These are phyloP conservation scores for Plagodis pulveraria DNA, from an alignment of 2,888 invertebrate genomes.

Conservation along the genomic window DNA sequence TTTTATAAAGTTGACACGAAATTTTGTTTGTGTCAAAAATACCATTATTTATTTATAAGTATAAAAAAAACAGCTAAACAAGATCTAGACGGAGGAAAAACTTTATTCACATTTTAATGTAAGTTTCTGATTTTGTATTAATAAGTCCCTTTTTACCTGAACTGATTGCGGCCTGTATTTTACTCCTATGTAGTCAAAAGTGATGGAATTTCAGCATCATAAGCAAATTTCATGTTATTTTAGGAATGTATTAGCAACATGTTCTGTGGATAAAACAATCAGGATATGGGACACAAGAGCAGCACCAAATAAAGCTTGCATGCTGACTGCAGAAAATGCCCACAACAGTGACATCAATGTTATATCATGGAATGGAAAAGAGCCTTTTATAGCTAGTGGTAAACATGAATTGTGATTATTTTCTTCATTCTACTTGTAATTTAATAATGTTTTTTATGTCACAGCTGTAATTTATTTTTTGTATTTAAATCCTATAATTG, in stretches of 20 bases:
- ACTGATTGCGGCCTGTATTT: no score
- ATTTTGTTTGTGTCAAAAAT: no score
- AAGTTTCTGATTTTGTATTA: no score
- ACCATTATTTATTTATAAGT: no score
- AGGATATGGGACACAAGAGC: conserved; percentile 98
- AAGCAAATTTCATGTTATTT: conserved; percentile 27
- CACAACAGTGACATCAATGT: conserved; percentile 98
- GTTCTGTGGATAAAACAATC: conserved; percentile 95
- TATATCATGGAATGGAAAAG: conserved; percentile 97
- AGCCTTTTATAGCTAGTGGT: conserved; percentile 95
- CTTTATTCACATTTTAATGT: no score
- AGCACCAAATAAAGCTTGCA: conserved; percentile 94
- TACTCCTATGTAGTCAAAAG: no score
- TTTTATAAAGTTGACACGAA: no score
- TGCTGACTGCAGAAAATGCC: conserved; percentile 93
- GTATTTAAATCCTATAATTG: background rate
- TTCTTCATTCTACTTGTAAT: conserved; percentile 1
- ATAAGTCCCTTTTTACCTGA: no score
- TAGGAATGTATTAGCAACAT: conserved; percentile 93
- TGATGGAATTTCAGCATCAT: background rate
- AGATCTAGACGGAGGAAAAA: no score
- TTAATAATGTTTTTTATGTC: no score
- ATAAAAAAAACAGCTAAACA: no score
- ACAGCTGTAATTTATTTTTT: conserved; percentile 4
- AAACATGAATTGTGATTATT: conserved; percentile 38